These are phyloP conservation scores for Chlorospingus semifuscus DNA, from an alignment of 2,797 vertebrate species.

Conservation along the genomic window DNA sequence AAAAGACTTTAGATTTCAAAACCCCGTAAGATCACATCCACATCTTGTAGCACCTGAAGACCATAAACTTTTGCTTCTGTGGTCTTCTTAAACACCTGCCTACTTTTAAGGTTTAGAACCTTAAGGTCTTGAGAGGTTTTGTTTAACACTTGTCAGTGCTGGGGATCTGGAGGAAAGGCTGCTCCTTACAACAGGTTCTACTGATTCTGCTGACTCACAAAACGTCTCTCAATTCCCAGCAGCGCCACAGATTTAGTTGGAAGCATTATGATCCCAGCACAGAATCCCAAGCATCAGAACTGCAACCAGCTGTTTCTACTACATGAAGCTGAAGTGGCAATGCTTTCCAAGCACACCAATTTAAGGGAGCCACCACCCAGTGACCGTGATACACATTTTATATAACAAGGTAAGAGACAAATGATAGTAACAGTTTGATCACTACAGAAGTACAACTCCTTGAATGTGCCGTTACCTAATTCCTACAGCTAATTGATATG, in stretches of 20 bases:
- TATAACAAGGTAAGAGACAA: background rate
- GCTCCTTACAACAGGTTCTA: background rate
- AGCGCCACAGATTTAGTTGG: background rate
- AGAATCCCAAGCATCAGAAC: background rate
- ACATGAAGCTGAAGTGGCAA: background rate
- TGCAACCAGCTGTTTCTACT: background rate
- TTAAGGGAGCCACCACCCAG: background rate
- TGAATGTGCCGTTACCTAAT: conserved; percentile 79
- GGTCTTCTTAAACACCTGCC: background rate
- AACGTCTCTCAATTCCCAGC: background rate
- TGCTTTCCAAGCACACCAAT: background rate
- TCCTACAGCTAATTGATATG: conserved; percentile 83
- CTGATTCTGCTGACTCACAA: background rate
- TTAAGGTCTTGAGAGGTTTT: background rate
- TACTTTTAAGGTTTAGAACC: background rate
- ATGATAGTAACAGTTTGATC: background rate
- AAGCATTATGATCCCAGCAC: background rate
- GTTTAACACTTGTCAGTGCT: background rate
- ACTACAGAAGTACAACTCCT: background rate
- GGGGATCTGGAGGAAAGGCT: background rate
- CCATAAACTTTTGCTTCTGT: background rate
- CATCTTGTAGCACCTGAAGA: background rate
- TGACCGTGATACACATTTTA: fast-evolving
- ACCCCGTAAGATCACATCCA: background rate
- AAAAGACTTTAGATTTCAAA: background rate